Percentiles rank a stretch among this genome's conserved stretches.
Evolutionary conservation across 1,140 invertebrate genomes (phyloP).

Genomic region (Tetramorium alpestre): DNA sequence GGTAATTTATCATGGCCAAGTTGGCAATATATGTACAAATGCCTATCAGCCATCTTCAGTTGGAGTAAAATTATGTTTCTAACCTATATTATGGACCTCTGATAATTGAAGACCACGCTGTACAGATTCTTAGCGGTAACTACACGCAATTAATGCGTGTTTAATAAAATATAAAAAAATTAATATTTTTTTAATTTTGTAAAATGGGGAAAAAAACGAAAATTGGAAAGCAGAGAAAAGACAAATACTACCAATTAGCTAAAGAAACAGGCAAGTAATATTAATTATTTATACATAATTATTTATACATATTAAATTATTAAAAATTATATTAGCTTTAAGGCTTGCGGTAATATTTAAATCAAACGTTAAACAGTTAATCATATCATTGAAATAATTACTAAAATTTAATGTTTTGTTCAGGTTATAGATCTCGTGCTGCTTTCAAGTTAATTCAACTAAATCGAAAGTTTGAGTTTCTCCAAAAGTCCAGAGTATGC

Average conservation of each 20-base stretch:
- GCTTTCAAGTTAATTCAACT: conserved; percentile 99
- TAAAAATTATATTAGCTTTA: not conserved
- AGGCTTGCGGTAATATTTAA: not conserved
- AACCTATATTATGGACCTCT: conserved; percentile 1
- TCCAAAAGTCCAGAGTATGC: conserved; percentile 97
- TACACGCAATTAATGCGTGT: not conserved
- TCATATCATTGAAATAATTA: not conserved
- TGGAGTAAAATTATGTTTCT: not conserved
- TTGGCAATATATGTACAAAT: not conserved
- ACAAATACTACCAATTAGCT: conserved; percentile 99
- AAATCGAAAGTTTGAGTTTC: conserved; percentile 98
- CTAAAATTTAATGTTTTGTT: conserved; percentile 74
- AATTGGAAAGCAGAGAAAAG: conserved; percentile 98
- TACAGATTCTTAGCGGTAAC: not conserved
- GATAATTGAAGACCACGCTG: not conserved
- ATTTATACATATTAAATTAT: not conserved
- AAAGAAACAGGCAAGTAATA: conserved; percentile 96
- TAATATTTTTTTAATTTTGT: not conserved
- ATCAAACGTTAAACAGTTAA: not conserved
- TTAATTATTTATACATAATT: conserved; percentile 1
- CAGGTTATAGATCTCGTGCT: conserved; percentile 98
- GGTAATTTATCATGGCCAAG: not conserved
- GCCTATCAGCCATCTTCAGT: not conserved
- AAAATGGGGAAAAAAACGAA: conserved; percentile 99
- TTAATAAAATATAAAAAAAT: not conserved